These are phyloP conservation scores for Pseudomyrmex gracilis DNA, from an alignment of 1,140 invertebrate species.

Conservation along the genomic window DNA sequence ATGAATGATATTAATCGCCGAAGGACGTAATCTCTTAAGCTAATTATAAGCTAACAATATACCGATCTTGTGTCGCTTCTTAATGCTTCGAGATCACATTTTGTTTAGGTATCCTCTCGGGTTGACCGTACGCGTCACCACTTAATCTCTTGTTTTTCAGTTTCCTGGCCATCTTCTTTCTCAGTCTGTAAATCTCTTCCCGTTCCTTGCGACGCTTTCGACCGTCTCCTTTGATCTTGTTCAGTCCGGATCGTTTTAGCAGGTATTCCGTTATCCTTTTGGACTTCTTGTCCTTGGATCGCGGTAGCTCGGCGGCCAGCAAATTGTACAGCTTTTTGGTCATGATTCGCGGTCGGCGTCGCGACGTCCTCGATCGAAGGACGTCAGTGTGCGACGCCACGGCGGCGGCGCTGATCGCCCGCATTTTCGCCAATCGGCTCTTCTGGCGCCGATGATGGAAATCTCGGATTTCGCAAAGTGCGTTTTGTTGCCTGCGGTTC, in stretches of 20 bases:
- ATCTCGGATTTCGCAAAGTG: constrained; percentile 36
- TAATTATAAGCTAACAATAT: constrained; percentile 31
- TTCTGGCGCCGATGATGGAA: constrained; percentile 29
- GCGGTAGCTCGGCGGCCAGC: not conserved
- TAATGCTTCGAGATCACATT: not conserved
- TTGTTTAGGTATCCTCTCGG: constrained; percentile 5
- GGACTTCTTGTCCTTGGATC: not conserved
- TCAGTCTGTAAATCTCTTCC: not conserved
- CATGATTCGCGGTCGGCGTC: not conserved
- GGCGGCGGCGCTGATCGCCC: not conserved
- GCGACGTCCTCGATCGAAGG: not conserved
- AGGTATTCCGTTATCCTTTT: not conserved
- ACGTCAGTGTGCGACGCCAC: not conserved
- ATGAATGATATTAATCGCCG: constrained; percentile 12
- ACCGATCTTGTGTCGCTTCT: not conserved
- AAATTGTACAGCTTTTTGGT: constrained; percentile 31
- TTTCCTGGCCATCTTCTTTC: not conserved
- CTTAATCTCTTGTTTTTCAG: not conserved
- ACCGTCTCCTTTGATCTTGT: not conserved
- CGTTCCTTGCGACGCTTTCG: not conserved
- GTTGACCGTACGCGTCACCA: not conserved
- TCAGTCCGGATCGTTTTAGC: not conserved
- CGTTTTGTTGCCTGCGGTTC: not conserved
- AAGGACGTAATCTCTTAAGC: not conserved
- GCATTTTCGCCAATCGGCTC: constrained; percentile 31